Conservation (phyloP, 37 sponge, comb jelly and placozoan species). For the Eunapius fragilis region DNA sequence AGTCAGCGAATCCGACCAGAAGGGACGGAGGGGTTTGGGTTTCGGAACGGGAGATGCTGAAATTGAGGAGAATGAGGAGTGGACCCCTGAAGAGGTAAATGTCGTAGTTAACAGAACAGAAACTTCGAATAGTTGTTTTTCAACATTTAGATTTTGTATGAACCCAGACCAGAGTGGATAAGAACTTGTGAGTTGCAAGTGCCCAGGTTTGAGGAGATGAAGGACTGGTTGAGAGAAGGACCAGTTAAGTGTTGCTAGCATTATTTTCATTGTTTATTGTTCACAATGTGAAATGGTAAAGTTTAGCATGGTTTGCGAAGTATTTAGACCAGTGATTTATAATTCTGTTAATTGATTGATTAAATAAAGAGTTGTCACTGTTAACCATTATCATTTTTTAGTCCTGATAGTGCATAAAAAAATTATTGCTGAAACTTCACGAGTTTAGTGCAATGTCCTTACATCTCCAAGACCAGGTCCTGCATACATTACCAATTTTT, state of each 20-base stretch:
- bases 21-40: slow-evolving; percentile 71
- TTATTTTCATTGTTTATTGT: not conserved
- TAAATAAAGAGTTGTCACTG: too few species aligned
- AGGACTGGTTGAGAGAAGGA: slow-evolving; percentile 46
- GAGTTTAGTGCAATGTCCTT: too few species aligned
- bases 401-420: too few species aligned
- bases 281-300: not conserved
- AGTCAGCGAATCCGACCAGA: slow-evolving; percentile 64
- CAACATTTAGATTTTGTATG: slow-evolving; percentile 31
- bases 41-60: slow-evolving; percentile 40
- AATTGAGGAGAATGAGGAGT: slow-evolving; percentile 56
- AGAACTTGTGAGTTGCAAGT: slow-evolving; percentile 1
- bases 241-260: slow-evolving; percentile 20
- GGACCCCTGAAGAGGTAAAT: slow-evolving; percentile 78
- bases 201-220: slow-evolving; percentile 42
- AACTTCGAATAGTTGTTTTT: not conserved
- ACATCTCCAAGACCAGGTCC: too few species aligned
- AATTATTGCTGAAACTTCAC: too few species aligned
- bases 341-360: too few species aligned
- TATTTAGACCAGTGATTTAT: too few species aligned
- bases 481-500: too few species aligned
- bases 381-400: too few species aligned
- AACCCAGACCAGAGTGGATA: slow-evolving; percentile 75
- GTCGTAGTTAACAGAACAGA: not conserved
- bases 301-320: too few species aligned